These are phyloP conservation scores for Orthonychiurus folsomi DNA, from an alignment of 2,888 invertebrate genomes.

Conservation along the genomic window DNA sequence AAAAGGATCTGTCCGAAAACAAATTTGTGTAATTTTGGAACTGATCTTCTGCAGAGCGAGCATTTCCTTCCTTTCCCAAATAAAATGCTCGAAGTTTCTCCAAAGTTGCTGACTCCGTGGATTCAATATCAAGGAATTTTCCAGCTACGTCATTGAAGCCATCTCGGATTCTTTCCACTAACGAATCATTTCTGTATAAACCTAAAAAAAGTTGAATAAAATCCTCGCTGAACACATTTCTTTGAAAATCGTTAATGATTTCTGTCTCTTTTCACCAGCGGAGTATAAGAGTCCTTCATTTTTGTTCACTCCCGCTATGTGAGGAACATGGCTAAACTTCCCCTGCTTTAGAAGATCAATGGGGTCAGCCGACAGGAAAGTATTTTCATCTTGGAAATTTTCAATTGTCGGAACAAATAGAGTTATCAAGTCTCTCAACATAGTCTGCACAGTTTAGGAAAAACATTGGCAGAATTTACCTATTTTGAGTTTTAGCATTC, in stretches of 20 bases:
- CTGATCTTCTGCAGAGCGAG: conserved; percentile 14
- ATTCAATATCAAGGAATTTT: not conserved
- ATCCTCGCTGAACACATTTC: too few relatives aligned
- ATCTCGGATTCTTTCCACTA: not conserved
- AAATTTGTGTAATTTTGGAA: conserved; percentile 23
- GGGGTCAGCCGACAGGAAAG: conserved; percentile 36
- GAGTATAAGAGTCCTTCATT: conserved; percentile 26
- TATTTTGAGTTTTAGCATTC: not conserved
- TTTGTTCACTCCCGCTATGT: conserved; percentile 31
- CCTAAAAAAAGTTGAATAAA: not conserved
- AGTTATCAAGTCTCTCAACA: conserved; percentile 17
- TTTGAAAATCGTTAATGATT: too few relatives aligned
- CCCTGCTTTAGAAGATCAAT: conserved; percentile 22
- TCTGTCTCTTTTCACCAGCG: conserved; percentile 10
- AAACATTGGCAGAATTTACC: too few relatives aligned
- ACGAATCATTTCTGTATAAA: not conserved
- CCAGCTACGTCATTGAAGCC: not conserved
- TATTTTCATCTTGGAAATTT: conserved; percentile 19
- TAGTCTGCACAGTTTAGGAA: conserved; percentile 14
- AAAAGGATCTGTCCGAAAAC: conserved; percentile 26
- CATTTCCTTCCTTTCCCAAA: conserved; percentile 7
- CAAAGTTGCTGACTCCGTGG: not conserved
- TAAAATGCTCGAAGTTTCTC: not conserved
- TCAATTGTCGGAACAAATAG: conserved; percentile 35
- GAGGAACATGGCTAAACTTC: conserved; percentile 25